Evolutionary conservation across 2,888 invertebrate species (phyloP).

Genomic region (Euclidia mi): DNA sequence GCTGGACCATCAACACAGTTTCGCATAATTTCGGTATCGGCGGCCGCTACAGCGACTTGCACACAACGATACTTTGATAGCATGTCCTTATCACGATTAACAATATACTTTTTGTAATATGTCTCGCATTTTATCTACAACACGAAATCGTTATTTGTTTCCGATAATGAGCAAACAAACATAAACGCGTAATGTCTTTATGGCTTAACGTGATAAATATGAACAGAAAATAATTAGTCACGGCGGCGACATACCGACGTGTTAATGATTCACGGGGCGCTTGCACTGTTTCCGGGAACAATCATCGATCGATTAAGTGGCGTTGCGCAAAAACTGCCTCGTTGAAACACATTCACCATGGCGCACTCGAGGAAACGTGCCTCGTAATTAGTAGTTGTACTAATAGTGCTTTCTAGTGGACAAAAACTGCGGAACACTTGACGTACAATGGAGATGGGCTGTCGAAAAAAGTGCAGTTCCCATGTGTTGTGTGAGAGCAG

Average conservation of each 20-base stretch:
- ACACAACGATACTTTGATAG: not conserved
- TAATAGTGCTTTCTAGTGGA: slow-evolving; percentile 61
- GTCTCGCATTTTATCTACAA: slow-evolving; percentile 28
- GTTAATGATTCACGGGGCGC: slow-evolving; percentile 13
- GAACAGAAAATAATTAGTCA: slow-evolving; percentile 12
- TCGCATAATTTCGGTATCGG: not conserved
- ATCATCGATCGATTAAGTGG: slow-evolving; percentile 8
- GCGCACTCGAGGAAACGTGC: slow-evolving; percentile 50
- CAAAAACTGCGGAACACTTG: slow-evolving; percentile 53
- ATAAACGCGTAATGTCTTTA: slow-evolving; percentile 14
- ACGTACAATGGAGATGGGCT: slow-evolving; percentile 49
- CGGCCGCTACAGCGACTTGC: not conserved
- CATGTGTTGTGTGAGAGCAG: slow-evolving; percentile 55
- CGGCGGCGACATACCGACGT: not conserved
- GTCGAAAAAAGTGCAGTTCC: slow-evolving; percentile 63
- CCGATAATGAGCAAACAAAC: slow-evolving; percentile 24
- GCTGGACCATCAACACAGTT: not conserved
- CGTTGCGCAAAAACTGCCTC: slow-evolving; percentile 20
- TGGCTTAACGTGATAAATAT: slow-evolving; percentile 22
- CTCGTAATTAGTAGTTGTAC: slow-evolving; percentile 56
- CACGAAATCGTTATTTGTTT: slow-evolving; percentile 12
- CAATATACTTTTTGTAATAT: slow-evolving; percentile 1
- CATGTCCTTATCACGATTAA: slow-evolving; percentile 4
- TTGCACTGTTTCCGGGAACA: slow-evolving; percentile 22
- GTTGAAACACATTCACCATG: slow-evolving; percentile 22